These are phyloP conservation scores for Drosophila nigricruria DNA, from an alignment of 2,888 invertebrate species.

Conservation along the genomic window DNA sequence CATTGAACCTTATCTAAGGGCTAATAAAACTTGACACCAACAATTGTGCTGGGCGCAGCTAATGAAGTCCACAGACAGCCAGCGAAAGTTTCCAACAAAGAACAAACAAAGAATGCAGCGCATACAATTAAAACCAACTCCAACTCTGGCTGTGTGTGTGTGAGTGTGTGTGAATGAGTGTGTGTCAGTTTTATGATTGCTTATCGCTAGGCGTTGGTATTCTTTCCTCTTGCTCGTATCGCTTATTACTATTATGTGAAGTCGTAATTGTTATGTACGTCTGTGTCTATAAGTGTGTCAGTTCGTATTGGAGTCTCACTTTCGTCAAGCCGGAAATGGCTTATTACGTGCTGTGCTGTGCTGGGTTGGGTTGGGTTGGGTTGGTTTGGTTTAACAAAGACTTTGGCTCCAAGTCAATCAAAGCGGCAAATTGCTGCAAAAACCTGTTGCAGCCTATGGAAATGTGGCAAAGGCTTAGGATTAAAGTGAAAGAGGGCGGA, in stretches of 20 bases:
- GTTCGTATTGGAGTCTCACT: conserved; percentile 36
- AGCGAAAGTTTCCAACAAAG: conserved; percentile 73
- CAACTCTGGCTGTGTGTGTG: not conserved
- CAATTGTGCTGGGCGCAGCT: conserved; percentile 54
- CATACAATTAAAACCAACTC: conserved; percentile 13
- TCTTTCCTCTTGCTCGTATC: conserved; percentile 33
- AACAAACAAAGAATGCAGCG: conserved; percentile 67
- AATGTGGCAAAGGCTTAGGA: conserved; percentile 32
- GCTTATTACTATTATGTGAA: conserved; percentile 61
- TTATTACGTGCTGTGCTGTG: conserved; percentile 35
- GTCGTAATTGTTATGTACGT: conserved; percentile 56
- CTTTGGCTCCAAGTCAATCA: conserved; percentile 45
- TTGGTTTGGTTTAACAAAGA: conserved; percentile 11
- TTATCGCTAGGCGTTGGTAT: conserved; percentile 55
- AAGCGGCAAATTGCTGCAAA: conserved; percentile 38
- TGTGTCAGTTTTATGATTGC: conserved; percentile 55
- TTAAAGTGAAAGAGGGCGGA: conserved; percentile 10
- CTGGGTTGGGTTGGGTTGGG: conserved; percentile 18
- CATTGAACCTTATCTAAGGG: conserved; percentile 57
- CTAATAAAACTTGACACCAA: conserved; percentile 78
- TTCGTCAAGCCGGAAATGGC: conserved; percentile 47
- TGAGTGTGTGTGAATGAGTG: not conserved
- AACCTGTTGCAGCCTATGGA: conserved; percentile 38
- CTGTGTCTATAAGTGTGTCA: conserved; percentile 46
- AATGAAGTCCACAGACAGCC: conserved; percentile 59